Base-by-base conservation (phyloP, 2,888 invertebrate species). In the Alentia gelatinosa region DNA sequence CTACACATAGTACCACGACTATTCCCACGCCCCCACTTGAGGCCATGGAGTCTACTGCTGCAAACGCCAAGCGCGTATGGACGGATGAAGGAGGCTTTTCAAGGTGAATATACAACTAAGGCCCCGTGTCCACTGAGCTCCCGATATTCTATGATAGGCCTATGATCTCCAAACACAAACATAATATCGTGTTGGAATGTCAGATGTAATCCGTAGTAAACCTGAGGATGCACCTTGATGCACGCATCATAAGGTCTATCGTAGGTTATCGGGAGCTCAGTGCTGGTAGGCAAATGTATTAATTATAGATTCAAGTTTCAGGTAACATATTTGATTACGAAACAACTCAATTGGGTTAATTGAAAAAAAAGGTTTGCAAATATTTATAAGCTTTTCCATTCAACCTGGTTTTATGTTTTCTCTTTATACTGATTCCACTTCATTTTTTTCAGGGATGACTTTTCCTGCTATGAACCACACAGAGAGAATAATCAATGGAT, bases 11-110 rank as follows among this genome's bases (percentile, higher is more conserved):
- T n/a, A n/a, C n/a, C n/a, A n/a, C n/a, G n/a, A n/a, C n/a, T n/a
- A n/a, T n/a, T n/a, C n/a, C n/a, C n/a, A 30, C 68, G 23, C 68
- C 68, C 12, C 37, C 35, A n/a, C 79, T 79, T 3, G 39, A 79
- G 79, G 79, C 79, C 26, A 19, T 19, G 37, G n/a, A 19, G 23
- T 79, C 12, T 19, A 1, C 1, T 23, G 5, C 1, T 0, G 79
- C 15, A 9, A 39, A 86, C 30, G 42, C 15, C 12, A 1, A 7
- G 5, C n/a, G 30, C 1, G 86, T 86, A 0, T 86, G 86, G 86
- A 30, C 1, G 30, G 86, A 86, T 47, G 47, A 86, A 30, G 86
- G 86, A 42, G 86, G 86, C 9, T 50, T 47, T 30, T 86, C 86
- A 3, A 86, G 19, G 86, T 86, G 47, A 3, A 15, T 9, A 26